Evolutionary conservation across 1,140 invertebrate species (phyloP), one percentile per base, ranked within the genome.

Genomic region (Orchestia grillus): DNA sequence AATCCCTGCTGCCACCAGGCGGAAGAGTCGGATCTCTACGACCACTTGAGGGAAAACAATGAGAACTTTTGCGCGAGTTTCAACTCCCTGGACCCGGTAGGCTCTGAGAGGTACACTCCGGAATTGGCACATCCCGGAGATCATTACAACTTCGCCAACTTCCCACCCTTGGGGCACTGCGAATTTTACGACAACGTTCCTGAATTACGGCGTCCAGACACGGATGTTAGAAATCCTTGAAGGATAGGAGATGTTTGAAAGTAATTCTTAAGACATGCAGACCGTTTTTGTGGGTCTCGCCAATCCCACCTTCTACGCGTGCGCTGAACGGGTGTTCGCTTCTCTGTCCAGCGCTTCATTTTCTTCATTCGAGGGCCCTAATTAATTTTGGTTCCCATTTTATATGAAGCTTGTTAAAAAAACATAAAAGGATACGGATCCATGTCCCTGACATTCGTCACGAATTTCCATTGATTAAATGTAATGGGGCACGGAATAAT

Each of bases 201-300:
- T 11, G 90, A 92, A 92, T 8, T 92, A 4, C 6, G 6, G 19
- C 90, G 44, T 44, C 90, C 90, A 23, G 90, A 44, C 44, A 92
- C 6, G 19, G 90, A 92, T 42, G 90, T 42, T 15, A 92, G 90
- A 92, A 92, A 92, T 36, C 90, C 87, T 96, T 97, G 96, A 95
- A 96, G 53, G n/a, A n/a, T n/a, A n/a, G n/a, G n/a, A n/a, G n/a
- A 28, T 97, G 88, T 91, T 96, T 28, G 57, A 87, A 45, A 96
- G 95, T 44, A 96, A 43, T n/a, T 36, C 95, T 6, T 96, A 98
- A 96, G 98, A 98, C 97, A 98, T 97, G 53, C 97, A 97, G 96
- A 98, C 98, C 97, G 98, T 98, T 77, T 96, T 97, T 0, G 88
- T 98, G 19, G 97, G 97, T 90, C n/a, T n/a, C n/a, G n/a, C n/a